Evolutionary conservation across 2,797 vertebrate species (phyloP).

Genomic region (Paedocypris micromegethes): DNA sequence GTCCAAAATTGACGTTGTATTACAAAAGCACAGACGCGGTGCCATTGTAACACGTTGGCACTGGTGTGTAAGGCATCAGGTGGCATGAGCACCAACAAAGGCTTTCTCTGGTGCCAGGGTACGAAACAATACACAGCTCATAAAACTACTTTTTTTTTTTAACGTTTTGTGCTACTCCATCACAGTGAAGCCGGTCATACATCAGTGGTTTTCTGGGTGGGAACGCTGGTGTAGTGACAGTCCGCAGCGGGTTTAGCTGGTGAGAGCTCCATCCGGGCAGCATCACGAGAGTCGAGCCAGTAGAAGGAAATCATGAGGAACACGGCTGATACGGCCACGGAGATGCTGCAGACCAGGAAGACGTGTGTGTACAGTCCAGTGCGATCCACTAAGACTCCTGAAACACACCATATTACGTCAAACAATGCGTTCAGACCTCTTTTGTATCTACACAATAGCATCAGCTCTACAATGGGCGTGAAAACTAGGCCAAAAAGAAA

Average conservation of each 20-base stretch:
- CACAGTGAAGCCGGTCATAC: too few relatives aligned
- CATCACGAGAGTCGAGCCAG: conserved; percentile 60
- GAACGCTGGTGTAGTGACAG: conserved; percentile 59
- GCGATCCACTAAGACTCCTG: conserved; percentile 81
- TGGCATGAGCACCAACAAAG: too few relatives aligned
- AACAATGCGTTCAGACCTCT: neutral
- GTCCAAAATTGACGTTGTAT: too few relatives aligned
- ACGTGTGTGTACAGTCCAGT: conserved; percentile 72
- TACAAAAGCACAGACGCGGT: too few relatives aligned
- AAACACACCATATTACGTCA: conserved; percentile 40
- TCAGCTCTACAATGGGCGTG: neutral
- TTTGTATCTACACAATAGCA: too few relatives aligned
- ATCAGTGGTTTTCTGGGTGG: conserved; percentile 27
- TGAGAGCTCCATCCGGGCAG: conserved; percentile 29
- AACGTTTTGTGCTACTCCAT: too few relatives aligned
- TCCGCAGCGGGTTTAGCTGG: conserved; percentile 15
- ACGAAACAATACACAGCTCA: too few relatives aligned
- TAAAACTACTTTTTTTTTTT: too few relatives aligned
- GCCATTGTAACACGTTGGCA: too few relatives aligned
- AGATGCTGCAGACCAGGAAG: conserved; percentile 76
- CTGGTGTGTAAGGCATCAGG: too few relatives aligned
- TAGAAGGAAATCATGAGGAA: conserved; percentile 81
- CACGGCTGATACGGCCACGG: conserved; percentile 75
- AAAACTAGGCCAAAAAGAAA: neutral
- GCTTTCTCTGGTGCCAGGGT: too few relatives aligned